Conservation (phyloP, 2,888 invertebrate genomes). For the Penaeus monodon region DNA sequence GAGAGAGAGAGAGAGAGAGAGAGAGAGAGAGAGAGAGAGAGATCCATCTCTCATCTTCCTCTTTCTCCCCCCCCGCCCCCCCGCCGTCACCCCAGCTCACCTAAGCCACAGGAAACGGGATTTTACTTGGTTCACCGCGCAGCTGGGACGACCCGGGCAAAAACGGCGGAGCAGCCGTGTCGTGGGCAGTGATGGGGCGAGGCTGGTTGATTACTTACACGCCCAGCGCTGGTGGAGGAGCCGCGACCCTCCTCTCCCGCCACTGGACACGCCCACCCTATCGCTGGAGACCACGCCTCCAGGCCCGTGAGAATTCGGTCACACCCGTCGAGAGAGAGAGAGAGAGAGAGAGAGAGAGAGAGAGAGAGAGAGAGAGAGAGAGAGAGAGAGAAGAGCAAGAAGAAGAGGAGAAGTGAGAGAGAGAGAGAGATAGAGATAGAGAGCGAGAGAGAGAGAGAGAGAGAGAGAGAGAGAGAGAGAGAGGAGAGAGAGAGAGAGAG, state of each 20-base stretch:
- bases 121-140: constrained; percentile 50
- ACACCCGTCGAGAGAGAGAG: neutral
- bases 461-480: neutral
- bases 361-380: constrained; percentile 13
- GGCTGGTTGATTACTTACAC: constrained; percentile 36
- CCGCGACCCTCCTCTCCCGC: constrained; percentile 2
- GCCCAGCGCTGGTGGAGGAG: neutral
- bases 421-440: constrained; percentile 10
- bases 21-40: constrained; percentile 26
- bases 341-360: constrained; percentile 8
- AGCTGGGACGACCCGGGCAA: constrained; percentile 36
- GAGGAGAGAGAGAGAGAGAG: constrained; percentile 2
- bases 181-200: constrained; percentile 37
- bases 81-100: neutral
- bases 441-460: constrained; percentile 9
- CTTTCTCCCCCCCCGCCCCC: neutral
- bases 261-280: neutral
- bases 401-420: neutral
- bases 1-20: constrained; percentile 23
- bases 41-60: constrained; percentile 13
- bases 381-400: constrained; percentile 20
- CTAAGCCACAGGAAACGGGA: constrained; percentile 40
- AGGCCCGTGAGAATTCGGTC: constrained; percentile 1
- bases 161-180: constrained; percentile 16
- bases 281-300: constrained; percentile 22